Conservation (phyloP, 2,797 vertebrate genomes). For the Xerus rutilus region DNA sequence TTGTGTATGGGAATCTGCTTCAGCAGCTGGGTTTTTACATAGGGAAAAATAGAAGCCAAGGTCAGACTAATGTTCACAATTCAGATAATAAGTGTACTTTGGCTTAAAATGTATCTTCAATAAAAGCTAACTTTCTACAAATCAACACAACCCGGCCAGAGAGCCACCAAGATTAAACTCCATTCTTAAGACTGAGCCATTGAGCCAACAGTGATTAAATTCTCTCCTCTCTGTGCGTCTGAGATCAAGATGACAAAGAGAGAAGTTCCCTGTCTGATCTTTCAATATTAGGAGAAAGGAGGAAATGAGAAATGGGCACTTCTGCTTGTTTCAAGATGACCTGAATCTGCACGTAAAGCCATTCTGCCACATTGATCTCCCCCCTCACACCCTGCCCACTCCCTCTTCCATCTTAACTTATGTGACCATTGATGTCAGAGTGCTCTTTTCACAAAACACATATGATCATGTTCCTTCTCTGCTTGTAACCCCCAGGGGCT, state of each 20-base stretch:
- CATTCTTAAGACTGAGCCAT: not conserved
- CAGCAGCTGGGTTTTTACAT: not conserved
- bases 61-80: not conserved
- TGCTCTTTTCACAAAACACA: not conserved
- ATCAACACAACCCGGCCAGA: not conserved
- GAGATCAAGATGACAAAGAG: not conserved
- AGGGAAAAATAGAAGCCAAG: slow-evolving; percentile 27
- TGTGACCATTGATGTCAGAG: not conserved
- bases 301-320: not conserved
- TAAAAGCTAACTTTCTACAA: not conserved
- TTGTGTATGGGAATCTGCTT: slow-evolving; percentile 1
- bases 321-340: not conserved
- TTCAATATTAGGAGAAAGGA: not conserved
- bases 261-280: not conserved
- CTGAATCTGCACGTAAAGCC: not conserved
- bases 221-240: not conserved
- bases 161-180: not conserved
- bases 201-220: not conserved
- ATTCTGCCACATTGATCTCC: not conserved
- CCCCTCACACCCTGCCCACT: not conserved
- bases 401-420: not conserved
- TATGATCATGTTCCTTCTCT: not conserved
- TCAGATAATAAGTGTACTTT: not conserved
- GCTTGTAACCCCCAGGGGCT: not conserved
- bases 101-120: not conserved